These are phyloP conservation scores for Indicator maculatus DNA, from an alignment of 2,113 vertebrate genomes.

Conservation along the genomic window DNA sequence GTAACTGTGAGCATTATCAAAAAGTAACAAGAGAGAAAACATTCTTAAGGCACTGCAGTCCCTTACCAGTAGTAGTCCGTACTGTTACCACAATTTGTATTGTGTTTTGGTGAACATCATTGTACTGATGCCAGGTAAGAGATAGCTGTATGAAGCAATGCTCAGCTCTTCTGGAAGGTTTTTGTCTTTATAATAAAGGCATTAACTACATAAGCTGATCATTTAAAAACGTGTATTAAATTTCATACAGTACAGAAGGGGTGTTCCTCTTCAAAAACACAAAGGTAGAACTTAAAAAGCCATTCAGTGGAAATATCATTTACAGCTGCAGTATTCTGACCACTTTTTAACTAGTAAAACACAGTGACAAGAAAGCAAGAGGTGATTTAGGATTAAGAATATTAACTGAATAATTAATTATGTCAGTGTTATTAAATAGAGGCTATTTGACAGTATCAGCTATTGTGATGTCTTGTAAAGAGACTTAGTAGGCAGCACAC, in stretches of 20 bases:
- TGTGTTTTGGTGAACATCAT: neutral
- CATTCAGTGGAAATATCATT: constrained; percentile 5
- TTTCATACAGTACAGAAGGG: neutral
- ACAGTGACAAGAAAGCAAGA: neutral
- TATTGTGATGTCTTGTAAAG: neutral
- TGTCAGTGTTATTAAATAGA: neutral
- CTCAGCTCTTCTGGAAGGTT: neutral
- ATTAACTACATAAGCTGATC: neutral
- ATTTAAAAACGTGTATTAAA: neutral
- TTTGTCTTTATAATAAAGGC: neutral
- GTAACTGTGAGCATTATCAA: neutral
- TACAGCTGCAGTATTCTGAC: neutral
- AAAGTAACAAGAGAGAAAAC: neutral
- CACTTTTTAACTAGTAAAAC: neutral
- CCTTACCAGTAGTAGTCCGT: neutral
- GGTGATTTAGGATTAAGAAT: neutral
- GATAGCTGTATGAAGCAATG: neutral
- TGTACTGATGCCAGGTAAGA: neutral
- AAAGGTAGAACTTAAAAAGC: neutral
- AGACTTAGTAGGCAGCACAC: neutral
- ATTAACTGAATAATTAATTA: neutral
- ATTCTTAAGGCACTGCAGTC: neutral
- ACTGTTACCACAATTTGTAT: neutral
- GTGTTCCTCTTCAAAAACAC: neutral
- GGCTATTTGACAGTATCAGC: neutral